phyloP scores from a whole-genome alignment of 2,888 invertebrate species.

The Himalopsyche anomala region DNA sequence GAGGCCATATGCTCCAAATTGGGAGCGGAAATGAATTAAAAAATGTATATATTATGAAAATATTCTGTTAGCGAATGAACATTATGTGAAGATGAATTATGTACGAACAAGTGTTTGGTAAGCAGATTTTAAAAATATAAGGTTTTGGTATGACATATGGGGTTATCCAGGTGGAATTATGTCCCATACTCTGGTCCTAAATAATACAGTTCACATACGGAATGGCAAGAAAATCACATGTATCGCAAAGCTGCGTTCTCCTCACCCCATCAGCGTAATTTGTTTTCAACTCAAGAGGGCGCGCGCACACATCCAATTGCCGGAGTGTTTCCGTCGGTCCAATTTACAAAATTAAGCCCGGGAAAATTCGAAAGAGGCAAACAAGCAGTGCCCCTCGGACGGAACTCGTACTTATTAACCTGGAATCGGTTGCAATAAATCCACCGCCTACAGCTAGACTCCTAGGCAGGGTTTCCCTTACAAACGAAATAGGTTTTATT shows the following conservation, averaged over 20 bases:
- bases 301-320: constrained; percentile 47
- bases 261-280: constrained; percentile 11
- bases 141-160: no score
- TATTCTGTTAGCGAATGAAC: no score
- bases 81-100: no score
- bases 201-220: background rate
- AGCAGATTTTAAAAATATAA: no score
- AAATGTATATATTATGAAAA: no score
- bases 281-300: constrained; percentile 25
- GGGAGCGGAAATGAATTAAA: no score
- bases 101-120: no score
- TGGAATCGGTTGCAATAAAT: constrained; percentile 63
- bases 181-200: background rate
- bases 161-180: no score
- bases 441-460: constrained; percentile 43
- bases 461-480: background rate
- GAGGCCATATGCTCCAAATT: no score
- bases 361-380: constrained; percentile 45
- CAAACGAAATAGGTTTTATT: constrained; percentile 53
- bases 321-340: constrained; percentile 51
- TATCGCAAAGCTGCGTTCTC: constrained; percentile 16
- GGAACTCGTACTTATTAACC: constrained; percentile 58
- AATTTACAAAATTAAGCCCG: constrained; percentile 55
- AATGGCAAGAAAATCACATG: background rate
- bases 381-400: constrained; percentile 32